Evolutionary conservation across 2,113 vertebrate genomes (phyloP).

Genomic region (Sylvia atricapilla): DNA sequence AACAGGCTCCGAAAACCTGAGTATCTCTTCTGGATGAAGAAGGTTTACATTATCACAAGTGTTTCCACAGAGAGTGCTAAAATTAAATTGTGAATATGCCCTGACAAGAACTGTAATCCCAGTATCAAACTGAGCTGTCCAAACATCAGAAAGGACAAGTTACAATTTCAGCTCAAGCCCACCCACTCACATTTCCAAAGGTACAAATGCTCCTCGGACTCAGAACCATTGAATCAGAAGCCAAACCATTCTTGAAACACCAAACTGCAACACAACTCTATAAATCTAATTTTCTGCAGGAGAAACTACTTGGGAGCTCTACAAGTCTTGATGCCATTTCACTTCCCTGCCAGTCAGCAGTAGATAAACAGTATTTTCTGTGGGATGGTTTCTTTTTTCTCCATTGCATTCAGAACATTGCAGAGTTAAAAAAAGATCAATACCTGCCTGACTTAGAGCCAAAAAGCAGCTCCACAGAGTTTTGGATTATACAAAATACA

Average conservation of each 20-base stretch:
- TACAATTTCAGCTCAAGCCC: neutral
- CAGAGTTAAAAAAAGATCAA: neutral
- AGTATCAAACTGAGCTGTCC: neutral
- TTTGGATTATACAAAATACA: too few species aligned
- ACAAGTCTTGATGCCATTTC: neutral
- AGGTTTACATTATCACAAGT: neutral
- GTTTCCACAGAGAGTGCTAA: neutral
- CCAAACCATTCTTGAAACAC: neutral
- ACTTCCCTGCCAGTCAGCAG: neutral
- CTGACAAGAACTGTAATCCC: neutral
- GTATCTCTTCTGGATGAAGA: neutral
- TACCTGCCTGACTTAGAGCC: neutral
- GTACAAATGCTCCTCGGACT: neutral
- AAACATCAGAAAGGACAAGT: neutral
- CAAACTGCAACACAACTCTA: neutral
- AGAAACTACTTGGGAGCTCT: neutral
- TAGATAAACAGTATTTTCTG: accelerated
- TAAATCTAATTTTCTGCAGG: neutral
- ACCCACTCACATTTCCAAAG: neutral
- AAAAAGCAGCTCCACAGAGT: neutral
- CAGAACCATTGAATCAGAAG: neutral
- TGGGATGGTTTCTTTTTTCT: neutral
- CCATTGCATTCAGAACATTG: neutral
- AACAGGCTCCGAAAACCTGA: neutral
- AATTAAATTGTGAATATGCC: neutral